Evolutionary conservation across 2,113 vertebrate genomes (phyloP).

Genomic region (Platysteira castanea): DNA sequence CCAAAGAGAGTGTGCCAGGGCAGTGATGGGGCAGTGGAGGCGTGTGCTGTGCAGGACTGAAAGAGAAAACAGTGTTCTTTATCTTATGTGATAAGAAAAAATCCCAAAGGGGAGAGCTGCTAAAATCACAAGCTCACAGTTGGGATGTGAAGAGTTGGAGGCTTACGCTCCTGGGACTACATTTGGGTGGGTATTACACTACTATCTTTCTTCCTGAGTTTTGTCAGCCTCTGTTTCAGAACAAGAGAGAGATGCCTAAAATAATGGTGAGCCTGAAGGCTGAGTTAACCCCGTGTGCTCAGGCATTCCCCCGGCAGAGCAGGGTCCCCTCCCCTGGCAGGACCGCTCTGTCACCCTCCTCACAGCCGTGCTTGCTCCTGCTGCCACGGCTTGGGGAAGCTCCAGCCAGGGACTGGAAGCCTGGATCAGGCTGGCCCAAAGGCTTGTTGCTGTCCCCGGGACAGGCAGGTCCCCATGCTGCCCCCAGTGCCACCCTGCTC

Average conservation of each 20-base stretch:
- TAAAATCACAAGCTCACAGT: background rate
- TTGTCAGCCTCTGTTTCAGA: background rate
- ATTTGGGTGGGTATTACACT: background rate
- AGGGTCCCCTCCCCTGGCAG: accelerated
- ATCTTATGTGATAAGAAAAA: background rate
- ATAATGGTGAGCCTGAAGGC: background rate
- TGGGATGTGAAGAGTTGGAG: background rate
- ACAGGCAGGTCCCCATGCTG: background rate
- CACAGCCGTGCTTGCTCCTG: background rate
- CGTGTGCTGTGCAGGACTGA: background rate
- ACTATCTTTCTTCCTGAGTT: background rate
- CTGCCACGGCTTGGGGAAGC: background rate
- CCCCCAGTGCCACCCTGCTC: no score
- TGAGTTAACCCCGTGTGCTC: background rate
- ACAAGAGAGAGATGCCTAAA: background rate
- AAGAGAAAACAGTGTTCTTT: background rate
- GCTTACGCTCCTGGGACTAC: background rate
- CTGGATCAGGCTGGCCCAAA: background rate
- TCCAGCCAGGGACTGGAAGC: background rate
- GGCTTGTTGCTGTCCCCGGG: background rate
- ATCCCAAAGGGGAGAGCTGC: background rate
- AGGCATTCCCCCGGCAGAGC: accelerated
- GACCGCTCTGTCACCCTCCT: background rate
- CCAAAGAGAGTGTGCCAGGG: background rate
- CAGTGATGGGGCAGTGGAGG: background rate